Base-by-base conservation (phyloP, 1,140 invertebrate species). In the Helicoverpa zea region DNA sequence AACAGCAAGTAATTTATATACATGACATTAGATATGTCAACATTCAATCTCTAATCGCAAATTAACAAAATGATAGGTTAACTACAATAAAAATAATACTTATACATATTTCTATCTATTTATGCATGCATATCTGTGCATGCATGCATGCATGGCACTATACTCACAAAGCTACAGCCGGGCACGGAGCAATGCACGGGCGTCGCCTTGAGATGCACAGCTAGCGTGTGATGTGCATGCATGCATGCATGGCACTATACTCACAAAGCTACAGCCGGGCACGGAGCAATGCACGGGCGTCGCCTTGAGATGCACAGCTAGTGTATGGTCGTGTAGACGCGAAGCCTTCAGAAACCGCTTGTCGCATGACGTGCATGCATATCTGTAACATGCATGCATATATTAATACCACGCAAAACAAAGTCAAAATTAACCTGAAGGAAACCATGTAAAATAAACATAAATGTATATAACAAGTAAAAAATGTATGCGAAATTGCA, bases 131-230 rank as follows among this genome's bases (percentile, higher is more conserved):
- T n/a, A n/a, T n/a, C n/a, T n/a, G 23, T 23, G 23, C 23, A 23
- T 23, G 23, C 23, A 23, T 23, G 23, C 23, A 23, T 23, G 23
- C 23, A 23, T 23, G 23, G 23, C 23, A 12, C 9, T 11, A 52
- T 74, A 88, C 92, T 88, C 35, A 93, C 92, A 76, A 91, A 92
- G 7, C 72, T 51, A 70, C 92, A 93, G 0, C 83, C 87, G 1
- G 76, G 66, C 9, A 76, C 59, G 1, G 87, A 64, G 79, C 92
- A 93, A 0, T 75, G 18, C 10, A 90, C 72, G 0, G 91, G 92
- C 2, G 90, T 90, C 1, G 80, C 58, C 43, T 92, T 90, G 0
- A 92, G 82, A 47, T 92, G 92, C 0, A 92, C 86, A 0, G 90
- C 91, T 9, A 88, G 61, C 9, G 87, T 86, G 81, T 92, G 92